Conservation (phyloP, 2,888 invertebrate species). For the Lacanobia wlatinum region DNA sequence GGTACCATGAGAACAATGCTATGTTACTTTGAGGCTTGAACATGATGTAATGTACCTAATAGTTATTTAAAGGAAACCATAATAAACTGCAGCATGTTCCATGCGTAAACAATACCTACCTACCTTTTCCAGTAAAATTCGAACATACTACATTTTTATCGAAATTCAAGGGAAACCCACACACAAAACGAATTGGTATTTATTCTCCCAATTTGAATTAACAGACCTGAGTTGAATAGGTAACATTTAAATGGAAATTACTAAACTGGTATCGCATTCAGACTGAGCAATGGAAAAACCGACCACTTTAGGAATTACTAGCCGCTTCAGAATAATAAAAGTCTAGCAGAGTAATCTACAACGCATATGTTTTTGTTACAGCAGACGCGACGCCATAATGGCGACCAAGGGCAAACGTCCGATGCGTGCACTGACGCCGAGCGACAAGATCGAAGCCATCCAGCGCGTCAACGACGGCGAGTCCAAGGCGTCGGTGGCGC, state of each 20-base stretch:
- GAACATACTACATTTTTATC: not conserved
- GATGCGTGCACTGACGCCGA: slow-evolving; percentile 94
- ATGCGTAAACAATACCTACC: slow-evolving; percentile 16
- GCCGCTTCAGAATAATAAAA: slow-evolving; percentile 17
- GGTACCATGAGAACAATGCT: not conserved
- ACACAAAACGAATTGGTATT: slow-evolving; percentile 7
- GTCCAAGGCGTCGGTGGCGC: slow-evolving; percentile 96
- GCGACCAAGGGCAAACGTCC: slow-evolving; percentile 94
- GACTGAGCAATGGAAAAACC: slow-evolving; percentile 17
- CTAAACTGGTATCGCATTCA: not conserved
- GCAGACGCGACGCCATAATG: slow-evolving; percentile 88
- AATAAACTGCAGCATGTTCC: not conserved
- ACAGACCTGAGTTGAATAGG: slow-evolving; percentile 24
- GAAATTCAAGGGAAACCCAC: slow-evolving; percentile 18
- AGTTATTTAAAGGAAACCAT: slow-evolving; percentile 4
- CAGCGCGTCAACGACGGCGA: slow-evolving; percentile 96
- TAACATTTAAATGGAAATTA: slow-evolving; percentile 14
- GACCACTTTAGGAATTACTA: slow-evolving; percentile 35
- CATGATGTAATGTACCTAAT: slow-evolving; percentile 5
- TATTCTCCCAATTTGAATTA: slow-evolving; percentile 13
- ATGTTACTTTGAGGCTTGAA: no score
- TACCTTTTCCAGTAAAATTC: slow-evolving; percentile 8
- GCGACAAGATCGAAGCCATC: slow-evolving; percentile 95
- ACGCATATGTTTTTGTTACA: slow-evolving; percentile 75
- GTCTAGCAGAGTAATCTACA: slow-evolving; percentile 19